These are phyloP conservation scores for Eupithecia subumbrata DNA, from an alignment of 2,888 invertebrate genomes.

Conservation along the genomic window DNA sequence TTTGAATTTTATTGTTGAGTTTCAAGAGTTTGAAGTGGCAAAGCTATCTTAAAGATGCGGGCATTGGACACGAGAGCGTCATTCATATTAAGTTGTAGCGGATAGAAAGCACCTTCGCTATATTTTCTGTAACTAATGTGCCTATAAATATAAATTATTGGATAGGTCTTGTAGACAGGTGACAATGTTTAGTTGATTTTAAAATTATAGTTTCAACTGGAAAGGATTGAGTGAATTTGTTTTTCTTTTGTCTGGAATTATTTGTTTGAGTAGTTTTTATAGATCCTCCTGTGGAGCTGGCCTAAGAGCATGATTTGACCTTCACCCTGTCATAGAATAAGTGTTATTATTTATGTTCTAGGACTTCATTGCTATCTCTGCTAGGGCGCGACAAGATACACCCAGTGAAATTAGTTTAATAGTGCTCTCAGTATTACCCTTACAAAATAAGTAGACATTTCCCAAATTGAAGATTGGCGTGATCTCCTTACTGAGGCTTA, in stretches of 20 bases:
- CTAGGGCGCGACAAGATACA: conserved; percentile 54
- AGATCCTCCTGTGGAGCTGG: conserved; percentile 65
- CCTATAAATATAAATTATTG: conserved; percentile 82
- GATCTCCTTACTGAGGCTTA: conserved; percentile 74
- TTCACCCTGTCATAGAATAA: conserved; percentile 64
- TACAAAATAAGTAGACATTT: conserved; percentile 69
- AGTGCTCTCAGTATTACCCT: conserved; percentile 80
- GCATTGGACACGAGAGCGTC: conserved; percentile 74
- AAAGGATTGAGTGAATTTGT: conserved; percentile 57
- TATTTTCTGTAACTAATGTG: conserved; percentile 82
- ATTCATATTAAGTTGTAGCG: conserved; percentile 75
- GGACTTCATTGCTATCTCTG: conserved; percentile 64
- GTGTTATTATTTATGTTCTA: conserved; percentile 61
- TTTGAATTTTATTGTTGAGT: conserved; percentile 69
- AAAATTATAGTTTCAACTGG: conserved; percentile 69
- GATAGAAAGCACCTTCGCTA: conserved; percentile 80
- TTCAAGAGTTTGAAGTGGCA: conserved; percentile 66
- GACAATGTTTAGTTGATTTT: conserved; percentile 72
- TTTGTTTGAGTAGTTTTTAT: conserved; percentile 56
- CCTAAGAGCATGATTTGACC: conserved; percentile 68
- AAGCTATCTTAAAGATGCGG: conserved; percentile 76
- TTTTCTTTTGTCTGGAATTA: conserved; percentile 51
- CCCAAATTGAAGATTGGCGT: conserved; percentile 70
- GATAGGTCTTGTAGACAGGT: conserved; percentile 77
- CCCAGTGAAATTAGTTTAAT: conserved; percentile 78